A percentile compares a stretch with the other conserved stretches of the same genome.
Evolutionary conservation across 1,140 invertebrate genomes (phyloP).

Genomic region (Drosophila leontia): DNA sequence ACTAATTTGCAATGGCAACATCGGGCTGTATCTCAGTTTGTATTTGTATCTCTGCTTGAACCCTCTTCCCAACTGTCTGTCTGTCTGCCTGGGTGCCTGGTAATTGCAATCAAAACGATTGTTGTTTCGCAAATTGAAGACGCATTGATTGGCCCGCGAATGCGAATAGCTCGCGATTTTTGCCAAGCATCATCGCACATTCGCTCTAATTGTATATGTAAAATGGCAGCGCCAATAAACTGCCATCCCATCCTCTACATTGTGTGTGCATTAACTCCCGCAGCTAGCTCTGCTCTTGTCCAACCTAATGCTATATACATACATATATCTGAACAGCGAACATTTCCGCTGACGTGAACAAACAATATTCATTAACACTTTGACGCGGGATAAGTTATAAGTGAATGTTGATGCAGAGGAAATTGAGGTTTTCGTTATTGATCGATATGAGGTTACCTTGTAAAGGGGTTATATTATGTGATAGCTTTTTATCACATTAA

Average conservation of each 20-base stretch:
- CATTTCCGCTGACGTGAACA: conserved; percentile 39
- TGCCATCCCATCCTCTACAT: conserved; percentile 12
- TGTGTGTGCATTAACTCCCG: conserved; percentile 16
- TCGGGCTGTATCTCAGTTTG: conserved; percentile 26
- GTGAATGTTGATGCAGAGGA: conserved; percentile 1
- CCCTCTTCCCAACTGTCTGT: neutral
- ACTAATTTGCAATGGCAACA: conserved; percentile 42
- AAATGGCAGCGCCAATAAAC: conserved; percentile 37
- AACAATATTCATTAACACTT: conserved; percentile 61
- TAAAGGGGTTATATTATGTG: neutral
- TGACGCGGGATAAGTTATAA: conserved; percentile 16
- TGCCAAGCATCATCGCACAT: conserved; percentile 42
- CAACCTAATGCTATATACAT: conserved; percentile 16
- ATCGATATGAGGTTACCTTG: neutral
- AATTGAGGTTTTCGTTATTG: neutral
- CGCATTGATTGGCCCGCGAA: conserved; percentile 33
- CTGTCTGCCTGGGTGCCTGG: conserved; percentile 19
- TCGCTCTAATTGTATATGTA: conserved; percentile 59
- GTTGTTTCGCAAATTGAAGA: conserved; percentile 69
- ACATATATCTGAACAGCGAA: conserved; percentile 6
- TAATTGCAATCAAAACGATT: conserved; percentile 77
- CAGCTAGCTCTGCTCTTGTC: conserved; percentile 5
- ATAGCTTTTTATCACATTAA: neutral
- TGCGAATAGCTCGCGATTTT: conserved; percentile 30
- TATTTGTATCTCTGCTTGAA: conserved; percentile 15